Evolutionary conservation across 2,888 invertebrate genomes (phyloP).

Genomic region (Catotricha subobsoleta): DNA sequence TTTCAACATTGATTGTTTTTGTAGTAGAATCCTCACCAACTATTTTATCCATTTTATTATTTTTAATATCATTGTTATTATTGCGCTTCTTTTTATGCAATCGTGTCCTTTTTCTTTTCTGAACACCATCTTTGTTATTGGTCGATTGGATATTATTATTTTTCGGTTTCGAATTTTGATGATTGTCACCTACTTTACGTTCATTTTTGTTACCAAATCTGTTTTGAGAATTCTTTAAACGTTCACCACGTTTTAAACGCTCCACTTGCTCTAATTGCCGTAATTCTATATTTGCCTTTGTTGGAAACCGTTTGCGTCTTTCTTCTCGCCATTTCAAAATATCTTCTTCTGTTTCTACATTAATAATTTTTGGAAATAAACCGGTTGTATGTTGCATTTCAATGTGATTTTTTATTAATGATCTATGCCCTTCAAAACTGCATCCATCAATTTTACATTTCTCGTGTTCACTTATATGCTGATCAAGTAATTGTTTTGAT

Average conservation of each 20-base stretch:
- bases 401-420: slow-evolving; percentile 63
- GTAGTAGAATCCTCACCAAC: neutral
- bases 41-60: neutral
- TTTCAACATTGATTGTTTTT: neutral
- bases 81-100: slow-evolving; percentile 9
- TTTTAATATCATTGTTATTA: slow-evolving; percentile 11
- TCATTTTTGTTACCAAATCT: slow-evolving; percentile 22
- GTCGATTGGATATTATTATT: neutral
- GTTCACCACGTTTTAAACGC: slow-evolving; percentile 56
- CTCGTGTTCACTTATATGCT: slow-evolving; percentile 57
- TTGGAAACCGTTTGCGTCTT: slow-evolving; percentile 61
- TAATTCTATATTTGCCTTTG: slow-evolving; percentile 45
- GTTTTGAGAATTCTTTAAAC: slow-evolving; percentile 32
- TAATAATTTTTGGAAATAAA: slow-evolving; percentile 57
- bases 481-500: slow-evolving; percentile 36
- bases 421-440: slow-evolving; percentile 56
- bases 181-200: neutral
- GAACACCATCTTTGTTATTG: slow-evolving; percentile 5
- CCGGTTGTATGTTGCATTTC: slow-evolving; percentile 72
- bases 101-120: slow-evolving; percentile 1
- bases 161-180: neutral
- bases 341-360: slow-evolving; percentile 60
- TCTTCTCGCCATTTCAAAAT: slow-evolving; percentile 71
- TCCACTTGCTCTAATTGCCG: slow-evolving; percentile 44
- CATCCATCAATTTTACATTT: slow-evolving; percentile 69